Evolutionary conservation across 1,140 invertebrate genomes (phyloP).

Genomic region (Lysiphlebus fabarum): DNA sequence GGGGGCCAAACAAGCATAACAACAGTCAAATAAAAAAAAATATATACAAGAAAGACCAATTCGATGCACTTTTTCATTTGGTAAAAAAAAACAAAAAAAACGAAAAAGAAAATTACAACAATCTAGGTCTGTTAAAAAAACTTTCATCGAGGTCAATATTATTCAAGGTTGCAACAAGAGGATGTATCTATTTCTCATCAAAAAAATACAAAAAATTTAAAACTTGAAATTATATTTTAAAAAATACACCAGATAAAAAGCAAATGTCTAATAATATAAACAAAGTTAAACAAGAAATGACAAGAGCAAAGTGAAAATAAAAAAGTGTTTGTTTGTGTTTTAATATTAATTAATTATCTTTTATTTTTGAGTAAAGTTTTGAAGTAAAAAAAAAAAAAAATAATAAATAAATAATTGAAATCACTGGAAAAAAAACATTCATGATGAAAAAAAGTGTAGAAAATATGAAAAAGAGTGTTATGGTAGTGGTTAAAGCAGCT

Average conservation of each 20-base stretch:
- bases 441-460: slow-evolving; percentile 35
- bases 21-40: no score
- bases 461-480: slow-evolving; percentile 37
- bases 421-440: background rate
- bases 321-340: slow-evolving; percentile 11
- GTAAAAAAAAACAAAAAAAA: no score
- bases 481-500: slow-evolving; percentile 48
- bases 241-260: no score
- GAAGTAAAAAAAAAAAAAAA: slow-evolving; percentile 15
- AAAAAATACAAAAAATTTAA: no score
- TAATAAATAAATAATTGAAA: background rate
- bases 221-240: no score
- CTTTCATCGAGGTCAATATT: slow-evolving; percentile 1
- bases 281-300: background rate
- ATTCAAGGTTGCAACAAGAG: slow-evolving; percentile 9
- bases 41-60: no score
- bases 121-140: no score
- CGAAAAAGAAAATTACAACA: no score
- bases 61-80: no score
- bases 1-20: no score
- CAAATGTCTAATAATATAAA: no score
- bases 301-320: slow-evolving; percentile 2
- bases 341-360: slow-evolving; percentile 1
- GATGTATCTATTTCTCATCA: no score
- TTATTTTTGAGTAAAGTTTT: slow-evolving; percentile 6